Conservation (phyloP, 2,113 vertebrate species). For the Pristiophorus japonicus region DNA sequence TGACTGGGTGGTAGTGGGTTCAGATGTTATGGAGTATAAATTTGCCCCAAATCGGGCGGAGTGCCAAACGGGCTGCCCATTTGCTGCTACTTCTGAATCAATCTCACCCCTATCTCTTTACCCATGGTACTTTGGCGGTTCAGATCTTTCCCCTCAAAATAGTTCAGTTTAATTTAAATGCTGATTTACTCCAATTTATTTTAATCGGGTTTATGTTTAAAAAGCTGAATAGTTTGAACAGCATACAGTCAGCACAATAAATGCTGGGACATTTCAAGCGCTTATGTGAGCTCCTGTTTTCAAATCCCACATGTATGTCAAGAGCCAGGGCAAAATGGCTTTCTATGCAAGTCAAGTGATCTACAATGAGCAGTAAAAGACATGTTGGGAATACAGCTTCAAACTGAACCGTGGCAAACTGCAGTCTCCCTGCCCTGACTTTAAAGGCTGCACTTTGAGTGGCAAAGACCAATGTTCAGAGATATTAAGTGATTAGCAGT, state of each 20-base stretch:
- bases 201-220: neutral
- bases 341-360: slow-evolving; percentile 4
- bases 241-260: neutral
- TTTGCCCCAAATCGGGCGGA: too few species aligned
- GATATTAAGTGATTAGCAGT: slow-evolving; percentile 13
- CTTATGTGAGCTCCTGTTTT: neutral
- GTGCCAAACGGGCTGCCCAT: too few species aligned
- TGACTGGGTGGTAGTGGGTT: too few species aligned
- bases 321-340: neutral
- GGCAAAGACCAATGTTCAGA: neutral
- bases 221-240: slow-evolving; percentile 3
- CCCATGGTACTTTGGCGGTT: neutral
- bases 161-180: neutral
- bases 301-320: slow-evolving; percentile 14
- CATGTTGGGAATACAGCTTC: neutral
- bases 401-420: neutral
- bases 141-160: neutral
- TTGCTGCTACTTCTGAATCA: too few species aligned
- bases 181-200: neutral
- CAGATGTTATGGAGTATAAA: too few species aligned
- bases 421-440: too few species aligned
- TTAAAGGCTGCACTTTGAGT: too few species aligned
- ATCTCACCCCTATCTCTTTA: neutral
- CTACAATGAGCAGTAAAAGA: neutral
- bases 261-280: neutral